Percentiles rank a stretch among this genome's conserved stretches.
Conservation (phyloP, 2,797 vertebrate genomes). For the Psittacula echo region DNA sequence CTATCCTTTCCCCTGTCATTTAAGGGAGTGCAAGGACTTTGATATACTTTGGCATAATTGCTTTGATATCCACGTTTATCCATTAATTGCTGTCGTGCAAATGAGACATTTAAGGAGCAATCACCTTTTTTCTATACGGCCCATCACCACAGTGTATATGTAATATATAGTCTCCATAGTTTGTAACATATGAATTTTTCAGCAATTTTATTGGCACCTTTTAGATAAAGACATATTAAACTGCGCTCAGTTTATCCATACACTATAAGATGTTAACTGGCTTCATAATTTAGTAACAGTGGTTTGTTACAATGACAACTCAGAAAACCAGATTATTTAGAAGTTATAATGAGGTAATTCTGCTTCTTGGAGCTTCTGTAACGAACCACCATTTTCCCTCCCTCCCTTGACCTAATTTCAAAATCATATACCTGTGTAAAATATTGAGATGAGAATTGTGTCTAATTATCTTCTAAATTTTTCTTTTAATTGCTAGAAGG, state of each 20-base stretch:
- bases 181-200: neutral
- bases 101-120: neutral
- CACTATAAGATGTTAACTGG: constrained; percentile 61
- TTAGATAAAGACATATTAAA: constrained; percentile 68
- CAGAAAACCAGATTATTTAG: constrained; percentile 76
- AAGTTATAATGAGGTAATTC: constrained; percentile 78
- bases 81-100: neutral
- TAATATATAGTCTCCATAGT: neutral
- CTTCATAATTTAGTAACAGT: constrained; percentile 73
- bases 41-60: constrained; percentile 26
- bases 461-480: constrained; percentile 78
- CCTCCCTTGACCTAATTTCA: constrained; percentile 80
- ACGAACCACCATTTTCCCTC: constrained; percentile 76
- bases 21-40: constrained; percentile 3
- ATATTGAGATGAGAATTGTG: constrained; percentile 70
- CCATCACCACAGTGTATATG: neutral
- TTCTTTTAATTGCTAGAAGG: constrained; percentile 74
- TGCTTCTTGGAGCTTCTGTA: constrained; percentile 60
- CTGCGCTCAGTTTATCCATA: constrained; percentile 65
- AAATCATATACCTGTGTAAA: constrained; percentile 77
- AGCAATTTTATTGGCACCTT: constrained; percentile 9
- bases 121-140: neutral
- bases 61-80: constrained; percentile 42
- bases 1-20: constrained; percentile 51
- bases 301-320: constrained; percentile 70